Conservation (phyloP, 2,797 vertebrate species). For the Eospalax fontanierii region DNA sequence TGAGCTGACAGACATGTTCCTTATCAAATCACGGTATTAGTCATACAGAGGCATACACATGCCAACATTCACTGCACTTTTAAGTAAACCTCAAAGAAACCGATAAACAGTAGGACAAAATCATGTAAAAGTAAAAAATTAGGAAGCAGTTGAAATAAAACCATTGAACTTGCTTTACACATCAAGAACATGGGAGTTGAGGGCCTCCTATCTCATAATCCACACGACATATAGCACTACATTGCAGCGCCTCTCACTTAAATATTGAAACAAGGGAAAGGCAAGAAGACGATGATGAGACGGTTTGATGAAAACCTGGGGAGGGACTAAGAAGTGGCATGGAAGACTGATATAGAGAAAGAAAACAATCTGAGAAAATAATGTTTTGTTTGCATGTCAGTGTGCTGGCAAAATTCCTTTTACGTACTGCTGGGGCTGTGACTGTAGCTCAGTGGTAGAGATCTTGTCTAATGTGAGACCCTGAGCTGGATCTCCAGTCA, state of each 20-base stretch:
- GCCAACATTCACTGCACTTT: background rate
- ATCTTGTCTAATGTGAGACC: background rate
- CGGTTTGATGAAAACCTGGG: background rate
- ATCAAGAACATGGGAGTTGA: background rate
- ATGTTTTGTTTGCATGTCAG: background rate
- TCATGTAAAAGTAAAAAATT: background rate
- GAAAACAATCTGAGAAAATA: background rate
- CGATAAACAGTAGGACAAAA: background rate
- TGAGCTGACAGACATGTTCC: background rate
- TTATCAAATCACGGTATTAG: background rate
- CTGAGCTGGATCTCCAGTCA: too few relatives aligned
- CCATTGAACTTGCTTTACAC: background rate
- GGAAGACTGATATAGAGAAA: background rate
- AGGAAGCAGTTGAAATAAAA: background rate
- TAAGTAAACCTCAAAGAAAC: constrained; percentile 15
- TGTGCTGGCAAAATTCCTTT: background rate
- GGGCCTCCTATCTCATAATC: background rate
- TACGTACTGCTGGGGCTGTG: background rate
- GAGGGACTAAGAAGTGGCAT: background rate
- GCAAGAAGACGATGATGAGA: background rate
- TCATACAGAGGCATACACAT: background rate
- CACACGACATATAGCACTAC: background rate
- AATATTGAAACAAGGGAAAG: too few relatives aligned
- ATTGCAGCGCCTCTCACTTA: background rate
- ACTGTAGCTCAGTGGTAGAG: background rate